phyloP scores from a whole-genome alignment of 2,888 invertebrate genomes.

The Andrena flavipes region DNA sequence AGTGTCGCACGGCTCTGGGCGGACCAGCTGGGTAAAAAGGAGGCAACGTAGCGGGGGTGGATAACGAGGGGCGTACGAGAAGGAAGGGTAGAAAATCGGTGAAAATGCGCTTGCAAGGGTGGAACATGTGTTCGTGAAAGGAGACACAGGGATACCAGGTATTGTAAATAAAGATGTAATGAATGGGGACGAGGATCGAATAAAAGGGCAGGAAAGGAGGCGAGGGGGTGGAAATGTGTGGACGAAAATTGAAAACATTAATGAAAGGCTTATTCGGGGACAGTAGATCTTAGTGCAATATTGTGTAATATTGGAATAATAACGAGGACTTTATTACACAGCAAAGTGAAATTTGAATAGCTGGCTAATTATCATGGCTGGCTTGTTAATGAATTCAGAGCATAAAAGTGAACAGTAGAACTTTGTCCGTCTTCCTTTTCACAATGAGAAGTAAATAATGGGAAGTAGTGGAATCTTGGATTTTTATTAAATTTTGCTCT shows the following conservation, averaged over 20 bases:
- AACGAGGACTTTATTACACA: no score
- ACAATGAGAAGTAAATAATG: no score
- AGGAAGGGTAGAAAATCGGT: neutral
- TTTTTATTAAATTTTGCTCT: no score
- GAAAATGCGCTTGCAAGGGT: neutral
- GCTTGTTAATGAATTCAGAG: no score
- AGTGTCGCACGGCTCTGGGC: constrained; percentile 1
- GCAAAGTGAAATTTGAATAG: no score
- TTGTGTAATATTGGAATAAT: no score
- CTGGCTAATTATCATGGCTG: no score
- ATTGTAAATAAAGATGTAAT: constrained; percentile 1
- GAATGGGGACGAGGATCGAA: neutral
- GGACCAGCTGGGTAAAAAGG: constrained; percentile 14
- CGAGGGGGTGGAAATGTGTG: neutral
- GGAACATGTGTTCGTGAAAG: constrained; percentile 2
- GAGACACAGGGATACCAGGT: neutral
- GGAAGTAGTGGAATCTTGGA: no score
- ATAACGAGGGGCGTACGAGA: constrained; percentile 8
- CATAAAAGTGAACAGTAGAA: no score
- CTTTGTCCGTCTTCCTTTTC: no score
- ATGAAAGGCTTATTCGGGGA: neutral
- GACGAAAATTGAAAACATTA: neutral
- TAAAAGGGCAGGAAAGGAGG: neutral
- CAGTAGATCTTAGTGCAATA: neutral
- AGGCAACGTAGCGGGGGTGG: constrained; percentile 11